A percentile compares a stretch with the other conserved stretches of the same genome.
Conservation (phyloP, 2,888 invertebrate species). For the Hyles lineata region DNA sequence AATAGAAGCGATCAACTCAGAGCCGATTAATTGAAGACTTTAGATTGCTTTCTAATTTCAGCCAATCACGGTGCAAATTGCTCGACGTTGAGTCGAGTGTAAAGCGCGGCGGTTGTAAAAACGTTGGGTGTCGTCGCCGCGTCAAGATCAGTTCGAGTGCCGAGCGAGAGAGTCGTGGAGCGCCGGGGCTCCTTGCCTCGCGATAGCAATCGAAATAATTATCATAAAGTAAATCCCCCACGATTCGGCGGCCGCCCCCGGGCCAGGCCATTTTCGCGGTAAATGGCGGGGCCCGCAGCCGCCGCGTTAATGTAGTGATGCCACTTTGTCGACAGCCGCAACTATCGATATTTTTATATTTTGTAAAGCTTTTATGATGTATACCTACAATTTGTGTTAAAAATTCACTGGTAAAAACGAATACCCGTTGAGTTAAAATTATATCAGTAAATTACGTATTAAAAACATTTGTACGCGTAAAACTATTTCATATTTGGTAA, state of each 20-base stretch:
- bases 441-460: not conserved
- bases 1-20: conserved; percentile 40
- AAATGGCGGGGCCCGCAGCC: conserved; percentile 68
- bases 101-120: conserved; percentile 55
- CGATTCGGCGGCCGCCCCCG: conserved; percentile 75
- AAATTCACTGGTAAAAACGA: too few relatives aligned
- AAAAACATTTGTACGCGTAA: not conserved
- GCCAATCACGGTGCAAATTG: conserved; percentile 64
- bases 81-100: conserved; percentile 41
- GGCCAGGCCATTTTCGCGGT: conserved; percentile 63
- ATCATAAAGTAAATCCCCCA: conserved; percentile 83
- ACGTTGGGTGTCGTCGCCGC: conserved; percentile 55
- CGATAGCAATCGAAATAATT: conserved; percentile 83
- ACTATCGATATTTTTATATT: conserved; percentile 52
- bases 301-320: conserved; percentile 63
- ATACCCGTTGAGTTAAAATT: not conserved
- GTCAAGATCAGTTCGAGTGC: conserved; percentile 65
- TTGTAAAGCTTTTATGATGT: too few relatives aligned
- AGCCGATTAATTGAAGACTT: conserved; percentile 55
- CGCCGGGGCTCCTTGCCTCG: conserved; percentile 62
- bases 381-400: too few relatives aligned
- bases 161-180: conserved; percentile 6
- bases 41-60: conserved; percentile 62
- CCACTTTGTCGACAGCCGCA: conserved; percentile 47
- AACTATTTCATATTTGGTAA: not conserved